Conservation (phyloP, 2,888 invertebrate species). For the Epirrita christyi region DNA sequence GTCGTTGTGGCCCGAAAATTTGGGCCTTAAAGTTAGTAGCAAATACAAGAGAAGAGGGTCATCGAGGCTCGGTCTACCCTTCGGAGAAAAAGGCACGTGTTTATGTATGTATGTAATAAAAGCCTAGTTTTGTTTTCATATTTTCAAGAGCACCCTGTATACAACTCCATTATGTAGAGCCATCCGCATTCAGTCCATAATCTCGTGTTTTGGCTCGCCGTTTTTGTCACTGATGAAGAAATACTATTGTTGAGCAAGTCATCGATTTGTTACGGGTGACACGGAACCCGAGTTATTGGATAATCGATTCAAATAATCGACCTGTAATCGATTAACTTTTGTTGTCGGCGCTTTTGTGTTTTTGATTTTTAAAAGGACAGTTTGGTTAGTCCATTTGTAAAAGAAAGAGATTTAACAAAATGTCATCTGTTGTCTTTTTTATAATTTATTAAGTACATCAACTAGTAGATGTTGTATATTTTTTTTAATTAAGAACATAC, state of each 20-base stretch:
- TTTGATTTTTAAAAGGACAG: constrained; percentile 45
- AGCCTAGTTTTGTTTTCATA: not conserved
- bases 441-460: not conserved
- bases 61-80: no score
- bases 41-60: no score
- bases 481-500: no score
- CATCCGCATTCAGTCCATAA: constrained; percentile 61
- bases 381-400: constrained; percentile 22
- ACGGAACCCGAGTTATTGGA: constrained; percentile 64
- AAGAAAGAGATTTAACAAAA: constrained; percentile 10
- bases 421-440: constrained; percentile 11
- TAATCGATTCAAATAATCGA: constrained; percentile 72
- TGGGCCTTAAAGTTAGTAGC: no score
- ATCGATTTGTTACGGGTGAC: constrained; percentile 77
- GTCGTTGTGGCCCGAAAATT: no score
- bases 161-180: constrained; percentile 42
- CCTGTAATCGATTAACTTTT: constrained; percentile 78
- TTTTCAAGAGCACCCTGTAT: constrained; percentile 53
- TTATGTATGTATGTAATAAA: no score
- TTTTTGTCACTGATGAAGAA: constrained; percentile 81
- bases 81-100: no score
- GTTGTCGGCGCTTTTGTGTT: constrained; percentile 70
- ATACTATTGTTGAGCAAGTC: constrained; percentile 71
- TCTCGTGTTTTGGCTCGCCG: constrained; percentile 72
- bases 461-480: no score